Evolutionary conservation across 2,888 invertebrate species (phyloP).

Genomic region (Tetragnatha montana): DNA sequence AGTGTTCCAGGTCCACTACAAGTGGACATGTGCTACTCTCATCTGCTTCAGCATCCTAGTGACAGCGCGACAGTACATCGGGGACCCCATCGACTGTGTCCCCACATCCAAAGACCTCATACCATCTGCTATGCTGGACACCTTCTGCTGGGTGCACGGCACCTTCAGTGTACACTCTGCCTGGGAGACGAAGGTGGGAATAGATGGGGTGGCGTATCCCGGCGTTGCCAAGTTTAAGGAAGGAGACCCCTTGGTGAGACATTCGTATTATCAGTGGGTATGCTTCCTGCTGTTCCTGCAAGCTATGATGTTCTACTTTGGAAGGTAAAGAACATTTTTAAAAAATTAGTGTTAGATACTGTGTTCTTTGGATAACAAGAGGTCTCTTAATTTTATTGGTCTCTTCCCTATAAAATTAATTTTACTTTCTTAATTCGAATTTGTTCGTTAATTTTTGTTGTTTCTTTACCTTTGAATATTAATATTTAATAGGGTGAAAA

Average conservation of each 20-base stretch:
- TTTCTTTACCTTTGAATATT: no score
- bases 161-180: slow-evolving; percentile 88
- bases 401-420: no score
- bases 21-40: slow-evolving; percentile 87
- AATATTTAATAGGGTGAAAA: no score
- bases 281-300: slow-evolving; percentile 76
- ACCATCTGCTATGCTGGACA: slow-evolving; percentile 91
- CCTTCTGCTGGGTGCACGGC: slow-evolving; percentile 93
- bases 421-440: no score
- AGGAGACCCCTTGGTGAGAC: slow-evolving; percentile 62
- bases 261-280: slow-evolving; percentile 73
- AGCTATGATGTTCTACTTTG: slow-evolving; percentile 88
- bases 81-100: slow-evolving; percentile 92
- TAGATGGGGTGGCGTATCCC: slow-evolving; percentile 86
- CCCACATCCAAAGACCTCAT: slow-evolving; percentile 78
- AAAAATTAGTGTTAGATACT: no score
- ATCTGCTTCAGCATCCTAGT: slow-evolving; percentile 81
- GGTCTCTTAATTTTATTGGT: no score
- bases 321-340: slow-evolving; percentile 78
- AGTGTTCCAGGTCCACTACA: slow-evolving; percentile 94
- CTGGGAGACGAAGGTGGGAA: slow-evolving; percentile 73
- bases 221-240: slow-evolving; percentile 80
- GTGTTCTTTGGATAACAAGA: no score
- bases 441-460: no score
- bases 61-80: slow-evolving; percentile 95